Evolutionary conservation across 2,888 invertebrate species (phyloP), one percentile per base, ranked within the genome.

Genomic region (Falcaria lacertinaria): DNA sequence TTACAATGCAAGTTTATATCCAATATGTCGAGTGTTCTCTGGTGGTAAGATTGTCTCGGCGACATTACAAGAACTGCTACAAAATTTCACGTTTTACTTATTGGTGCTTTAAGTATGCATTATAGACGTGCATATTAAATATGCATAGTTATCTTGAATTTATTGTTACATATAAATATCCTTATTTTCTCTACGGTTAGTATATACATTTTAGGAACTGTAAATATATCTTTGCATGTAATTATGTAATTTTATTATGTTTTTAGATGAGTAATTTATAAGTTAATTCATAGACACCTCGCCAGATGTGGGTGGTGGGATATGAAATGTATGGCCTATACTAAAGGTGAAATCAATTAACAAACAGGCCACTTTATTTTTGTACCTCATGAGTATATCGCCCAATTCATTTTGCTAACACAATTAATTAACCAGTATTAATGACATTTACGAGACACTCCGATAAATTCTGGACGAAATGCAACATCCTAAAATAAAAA

Each of bases 21-120:
- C 52, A 53, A 48, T 46, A 55, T 54, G 51, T 60, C 51, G 56
- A 46, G 50, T n/a, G 33, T 45, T 13, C 37, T 45, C 34, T 50
- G 49, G 46, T 38, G 50, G 52, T n/a, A 22, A 33, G 33, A 34
- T 43, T 37, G 28, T 16, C 32, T 44, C 15, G 43, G 34, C 40
- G 39, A 44, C 48, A 47, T 39, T 48, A 47, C 44, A 19, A 19
- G 19, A 6, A 19, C 57, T 50, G 64, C 69, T 73, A 68, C 57
- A 66, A 59, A 71, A 67, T 64, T 70, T 67, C 69, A 60, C 62
- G 57, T 57, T 64, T 60, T 60, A 70, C 57, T 64, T 65, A 60
- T 75, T 77, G 82, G 83, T 83, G 83, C 81, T 83, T 78, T 16
- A 37, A 69, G 60, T 58, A 69, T 71, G 69, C 68, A 69, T 71